Base-by-base conservation (phyloP, 2,797 vertebrate genomes). In the Argentina silus region DNA sequence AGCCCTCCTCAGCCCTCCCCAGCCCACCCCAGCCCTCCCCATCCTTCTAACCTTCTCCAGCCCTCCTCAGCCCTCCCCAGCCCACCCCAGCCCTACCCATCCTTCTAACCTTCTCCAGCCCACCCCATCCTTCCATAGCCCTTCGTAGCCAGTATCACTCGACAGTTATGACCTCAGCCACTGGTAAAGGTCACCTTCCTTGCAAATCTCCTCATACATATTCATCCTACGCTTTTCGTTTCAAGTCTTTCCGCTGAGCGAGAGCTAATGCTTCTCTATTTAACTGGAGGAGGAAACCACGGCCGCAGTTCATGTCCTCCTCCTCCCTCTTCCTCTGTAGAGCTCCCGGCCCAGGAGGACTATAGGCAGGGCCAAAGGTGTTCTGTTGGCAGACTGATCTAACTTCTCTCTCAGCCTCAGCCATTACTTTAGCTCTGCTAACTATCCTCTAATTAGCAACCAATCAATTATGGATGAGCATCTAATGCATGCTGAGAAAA, bases 381-480 rank as follows among this genome's bases (percentile, higher is more conserved):
- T 47, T 50, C 74, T 3, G 73, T 73, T 81, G 79, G 81, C 79
- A 77, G 67, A 65, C 55, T 12, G 1, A 75, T 81, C 76, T 17
- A 71, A 70, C 73, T 78, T 74, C 27, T 79, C 70, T 78, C 69
- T 78, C 70, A 78, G 70, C 67, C 76, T 67, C 79, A 73, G 69
- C 78, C 81, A 69, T 85, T 78, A 81, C 81, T 82, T 82, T 69
- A 83, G 82, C 83, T 81, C 79, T 78, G 80, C 63, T 81, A 88
- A 83, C 79, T 78, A 77, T 77, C 78, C 79, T 62, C 72, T 88
- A 89, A 91, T 91, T 88, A 87, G 89, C 69, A 79, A 72, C 74
- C 70, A 17, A 86, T 91, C 78, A 76, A 87, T 90, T 85, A 92
- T 92, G 81, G 78, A 91, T 89, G 85, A 84, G 78, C 57, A 69